Base-by-base conservation (phyloP, 1,140 invertebrate genomes). In the Littorina saxatilis region DNA sequence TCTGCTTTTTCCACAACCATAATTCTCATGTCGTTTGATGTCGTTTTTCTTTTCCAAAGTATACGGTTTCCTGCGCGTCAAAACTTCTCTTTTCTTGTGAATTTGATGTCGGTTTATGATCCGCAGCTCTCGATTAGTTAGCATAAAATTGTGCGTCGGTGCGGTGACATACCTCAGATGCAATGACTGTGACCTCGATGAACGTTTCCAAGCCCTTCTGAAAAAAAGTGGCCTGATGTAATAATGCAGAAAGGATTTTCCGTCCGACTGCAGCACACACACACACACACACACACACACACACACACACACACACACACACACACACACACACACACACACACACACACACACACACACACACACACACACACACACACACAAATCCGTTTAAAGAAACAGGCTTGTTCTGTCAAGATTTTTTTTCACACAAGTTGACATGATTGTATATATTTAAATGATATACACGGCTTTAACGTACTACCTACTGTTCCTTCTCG, bases 211-310 rank as follows among this genome's bases (percentile, higher is more conserved):
- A 4, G 15, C 23, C 55, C n/a, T 23, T 58, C 55, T 58, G 55
- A 7, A 58, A 23, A 58, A 58, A 23, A 9, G 55, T 50, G n/a
- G 9, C 55, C 5, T 23, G n/a, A 58, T 47, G 5, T 17, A 47
- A 47, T 47, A 63, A 63, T 63, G 61, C 61, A 63, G 61, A 63
- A 63, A 63, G 29, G 27, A 63, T 63, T 63, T 63, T 63, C 61
- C 61, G 61, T 63, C 61, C 32, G 61, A 63, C 61, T 63, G 5
- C 5, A n/a, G n/a, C n/a, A n/a, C n/a, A n/a, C n/a, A n/a, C n/a
- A n/a, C n/a, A n/a, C n/a, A n/a, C n/a, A n/a, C n/a, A n/a, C n/a
- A n/a, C n/a, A n/a, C n/a, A n/a, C n/a, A n/a, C n/a, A n/a, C n/a
- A n/a, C n/a, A n/a, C n/a, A n/a, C n/a, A n/a, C n/a, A n/a, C n/a